Base-by-base conservation (phyloP, 2,888 invertebrate genomes). In the Noctua janthe region DNA sequence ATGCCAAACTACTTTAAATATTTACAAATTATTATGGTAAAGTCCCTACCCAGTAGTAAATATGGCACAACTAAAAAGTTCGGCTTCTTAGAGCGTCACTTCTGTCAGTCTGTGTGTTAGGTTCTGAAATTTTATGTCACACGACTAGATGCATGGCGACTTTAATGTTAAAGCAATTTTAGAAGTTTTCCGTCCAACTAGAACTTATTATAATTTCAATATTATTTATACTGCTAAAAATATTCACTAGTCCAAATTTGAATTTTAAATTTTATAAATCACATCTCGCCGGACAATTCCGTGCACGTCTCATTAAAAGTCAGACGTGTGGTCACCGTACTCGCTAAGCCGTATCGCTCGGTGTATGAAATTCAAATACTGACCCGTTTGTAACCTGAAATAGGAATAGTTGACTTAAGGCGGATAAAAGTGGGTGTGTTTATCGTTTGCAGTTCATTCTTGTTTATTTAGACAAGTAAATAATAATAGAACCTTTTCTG, bases 351-450 rank as follows among this genome's bases (percentile, higher is more conserved):
- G 83, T 80, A 87, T 87, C 54, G 72, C 73, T 75, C 71, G 70
- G 80, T 71, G 70, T 74, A 87, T 90, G 90, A 89, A 90, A 90
- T 91, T 90, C 89, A 91, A 89, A 90, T 90, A 86, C 84, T 83
- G 87, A 87, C 81, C 86, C 82, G 78, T 56, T 74, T 81, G 82
- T 80, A 74, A 78, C 78, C 73, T 77, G 72, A 83, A 88, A 84
- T 87, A 85, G 85, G 80, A 74, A 85, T 82, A 80, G 79, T 82
- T 81, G 82, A 81, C 80, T 84, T 87, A 78, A 80, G 66, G 74
- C 11, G 67, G 76, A 82, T 84, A 80, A 81, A 81, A 72, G 72
- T 76, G n/a, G 49, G 23, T 78, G 67, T 78, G 70, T 67, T 76
- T 71, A 51, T 49, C 6, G 43, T 66, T 54, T 62, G 71, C 51